Conservation (phyloP, 92 coral and sea anemone genomes). For the Paramuricea clavata region DNA sequence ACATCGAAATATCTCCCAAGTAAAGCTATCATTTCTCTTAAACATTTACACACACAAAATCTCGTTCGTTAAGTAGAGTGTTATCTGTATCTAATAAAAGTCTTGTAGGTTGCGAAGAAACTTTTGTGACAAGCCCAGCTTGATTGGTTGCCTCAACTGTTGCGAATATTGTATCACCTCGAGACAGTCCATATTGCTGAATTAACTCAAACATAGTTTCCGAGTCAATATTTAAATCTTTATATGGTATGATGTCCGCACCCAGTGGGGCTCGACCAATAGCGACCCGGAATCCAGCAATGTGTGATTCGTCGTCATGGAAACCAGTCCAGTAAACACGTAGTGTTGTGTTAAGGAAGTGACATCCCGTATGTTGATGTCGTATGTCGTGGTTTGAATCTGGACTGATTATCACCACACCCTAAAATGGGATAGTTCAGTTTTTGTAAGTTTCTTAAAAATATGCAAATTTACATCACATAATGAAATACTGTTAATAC, state of each 20-base stretch:
- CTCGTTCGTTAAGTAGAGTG: conserved; percentile 67
- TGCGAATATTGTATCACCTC: conserved; percentile 79
- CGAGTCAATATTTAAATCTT: conserved; percentile 68
- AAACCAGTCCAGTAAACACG: conserved; percentile 90
- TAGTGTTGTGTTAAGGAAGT: conserved; percentile 81
- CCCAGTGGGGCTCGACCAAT: conserved; percentile 62
- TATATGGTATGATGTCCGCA: conserved; percentile 63
- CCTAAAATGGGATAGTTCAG: no score
- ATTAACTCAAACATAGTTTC: conserved; percentile 54
- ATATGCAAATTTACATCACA: background rate
- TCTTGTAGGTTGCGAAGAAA: conserved; percentile 84
- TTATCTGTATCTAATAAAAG: conserved; percentile 73
- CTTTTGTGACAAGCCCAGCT: conserved; percentile 75
- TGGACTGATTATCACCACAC: conserved; percentile 84
- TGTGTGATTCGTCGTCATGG: conserved; percentile 77
- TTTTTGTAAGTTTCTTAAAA: no score
- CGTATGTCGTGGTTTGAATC: conserved; percentile 89
- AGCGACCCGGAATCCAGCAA: conserved; percentile 83
- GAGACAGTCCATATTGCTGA: conserved; percentile 58
- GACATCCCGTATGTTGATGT: conserved; percentile 84
- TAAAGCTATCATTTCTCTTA: no score
- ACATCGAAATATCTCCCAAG: no score
- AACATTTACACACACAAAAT: conserved; percentile 78
- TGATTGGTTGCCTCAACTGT: conserved; percentile 80
- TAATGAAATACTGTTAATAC: no score